phyloP scores from a whole-genome alignment of 1,140 invertebrate genomes.

The Cydia amplana region DNA sequence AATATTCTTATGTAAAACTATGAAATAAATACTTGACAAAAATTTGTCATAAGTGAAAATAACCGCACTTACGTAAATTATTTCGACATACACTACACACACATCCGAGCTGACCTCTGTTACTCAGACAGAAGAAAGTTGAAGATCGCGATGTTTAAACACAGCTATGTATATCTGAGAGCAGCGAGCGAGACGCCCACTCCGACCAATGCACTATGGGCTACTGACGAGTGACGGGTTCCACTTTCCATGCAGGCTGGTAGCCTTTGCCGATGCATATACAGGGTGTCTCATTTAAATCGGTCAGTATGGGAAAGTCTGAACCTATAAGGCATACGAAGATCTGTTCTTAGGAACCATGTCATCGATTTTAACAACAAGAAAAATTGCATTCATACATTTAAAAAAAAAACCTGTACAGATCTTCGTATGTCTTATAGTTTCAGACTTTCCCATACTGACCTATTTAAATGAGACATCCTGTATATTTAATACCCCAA shows the following conservation, averaged over 20 bases:
- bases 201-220: background rate
- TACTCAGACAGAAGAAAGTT: slow-evolving; percentile 5
- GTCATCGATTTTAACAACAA: no score
- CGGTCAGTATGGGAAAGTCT: no score
- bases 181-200: background rate
- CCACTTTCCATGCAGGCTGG: background rate
- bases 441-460: no score
- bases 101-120: slow-evolving; percentile 9
- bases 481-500: no score
- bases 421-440: no score
- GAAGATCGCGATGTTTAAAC: slow-evolving; percentile 3
- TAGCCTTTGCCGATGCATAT: background rate
- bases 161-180: background rate
- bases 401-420: no score
- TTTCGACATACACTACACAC: slow-evolving; percentile 12
- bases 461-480: no score
- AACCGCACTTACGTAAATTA: background rate
- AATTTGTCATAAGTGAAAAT: background rate
- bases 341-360: no score
- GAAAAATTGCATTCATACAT: no score
- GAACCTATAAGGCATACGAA: no score
- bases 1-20: background rate
- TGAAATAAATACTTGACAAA: background rate
- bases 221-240: background rate
- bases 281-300: no score